phyloP scores from a whole-genome alignment of 2,888 invertebrate species.

The Eupithecia tripunctaria region DNA sequence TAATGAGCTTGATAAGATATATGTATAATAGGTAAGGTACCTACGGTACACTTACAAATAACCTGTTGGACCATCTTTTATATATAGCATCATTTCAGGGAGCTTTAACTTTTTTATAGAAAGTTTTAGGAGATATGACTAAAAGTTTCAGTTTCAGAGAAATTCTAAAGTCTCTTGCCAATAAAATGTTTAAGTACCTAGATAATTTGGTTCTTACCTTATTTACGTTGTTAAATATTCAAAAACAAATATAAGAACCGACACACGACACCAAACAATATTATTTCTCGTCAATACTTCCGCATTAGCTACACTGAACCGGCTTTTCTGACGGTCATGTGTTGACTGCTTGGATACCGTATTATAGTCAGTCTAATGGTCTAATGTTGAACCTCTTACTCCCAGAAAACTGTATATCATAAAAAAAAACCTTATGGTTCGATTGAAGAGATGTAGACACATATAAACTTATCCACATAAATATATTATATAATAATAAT shows the following conservation, averaged over 20 bases:
- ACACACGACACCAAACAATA: conserved; percentile 15
- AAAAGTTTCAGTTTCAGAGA: too few species aligned
- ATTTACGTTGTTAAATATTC: not conserved
- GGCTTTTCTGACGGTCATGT: conserved; percentile 30
- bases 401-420: not conserved
- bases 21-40: too few species aligned
- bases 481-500: not conserved
- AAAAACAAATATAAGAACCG: conserved; percentile 2
- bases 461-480: not conserved
- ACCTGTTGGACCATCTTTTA: not conserved
- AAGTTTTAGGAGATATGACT: too few species aligned
- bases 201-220: conserved; percentile 16
- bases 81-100: not conserved
- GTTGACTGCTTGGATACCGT: conserved; percentile 21
- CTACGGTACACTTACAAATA: not conserved
- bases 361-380: not conserved
- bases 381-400: not conserved
- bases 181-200: not conserved
- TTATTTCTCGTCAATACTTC: conserved; percentile 8
- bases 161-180: not conserved
- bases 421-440: not conserved
- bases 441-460: not conserved
- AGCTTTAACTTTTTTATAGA: too few species aligned
- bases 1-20: not conserved
- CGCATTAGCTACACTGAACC: conserved; percentile 15